These are phyloP conservation scores for Aphelenchoides bicaudatus DNA, from an alignment of 2,888 invertebrate genomes.

Conservation along the genomic window DNA sequence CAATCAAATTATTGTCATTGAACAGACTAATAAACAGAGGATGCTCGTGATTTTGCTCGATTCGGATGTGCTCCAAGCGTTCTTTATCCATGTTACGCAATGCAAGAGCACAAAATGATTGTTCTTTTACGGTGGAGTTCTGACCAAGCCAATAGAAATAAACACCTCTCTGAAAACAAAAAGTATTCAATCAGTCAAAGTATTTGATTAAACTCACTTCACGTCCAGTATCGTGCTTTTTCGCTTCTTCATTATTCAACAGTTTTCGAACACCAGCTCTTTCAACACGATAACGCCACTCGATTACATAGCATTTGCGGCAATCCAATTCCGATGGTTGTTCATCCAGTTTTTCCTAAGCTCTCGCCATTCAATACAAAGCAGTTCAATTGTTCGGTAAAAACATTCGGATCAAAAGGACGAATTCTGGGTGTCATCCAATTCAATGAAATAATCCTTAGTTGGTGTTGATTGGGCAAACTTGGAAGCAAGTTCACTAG, in stretches of 20 bases:
- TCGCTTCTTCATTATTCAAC: background rate
- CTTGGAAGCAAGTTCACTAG: slow-evolving; percentile 19
- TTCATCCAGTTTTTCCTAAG: slow-evolving; percentile 32
- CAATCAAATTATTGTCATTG: slow-evolving; percentile 22
- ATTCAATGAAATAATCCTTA: slow-evolving; percentile 22
- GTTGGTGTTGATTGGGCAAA: slow-evolving; percentile 13
- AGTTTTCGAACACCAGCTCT: slow-evolving; percentile 21
- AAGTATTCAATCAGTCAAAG: no score
- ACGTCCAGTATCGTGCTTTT: slow-evolving; percentile 46
- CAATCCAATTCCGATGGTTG: slow-evolving; percentile 32
- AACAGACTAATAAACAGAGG: slow-evolving; percentile 40
- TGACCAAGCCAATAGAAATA: slow-evolving; percentile 55
- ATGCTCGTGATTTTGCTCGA: slow-evolving; percentile 38
- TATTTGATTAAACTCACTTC: no score
- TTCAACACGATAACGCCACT: slow-evolving; percentile 52
- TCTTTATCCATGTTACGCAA: slow-evolving; percentile 49
- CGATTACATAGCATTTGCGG: slow-evolving; percentile 46
- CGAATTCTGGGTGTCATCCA: slow-evolving; percentile 35
- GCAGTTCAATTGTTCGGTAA: slow-evolving; percentile 38
- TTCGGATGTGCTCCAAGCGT: slow-evolving; percentile 27
- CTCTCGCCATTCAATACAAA: slow-evolving; percentile 37
- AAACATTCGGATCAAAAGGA: slow-evolving; percentile 37
- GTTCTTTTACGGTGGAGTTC: slow-evolving; percentile 31
- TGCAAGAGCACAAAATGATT: slow-evolving; percentile 47
- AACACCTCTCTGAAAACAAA: slow-evolving; percentile 39